These are phyloP conservation scores for Rhagonycha lutea DNA, from an alignment of 2,888 invertebrate genomes.

Conservation along the genomic window DNA sequence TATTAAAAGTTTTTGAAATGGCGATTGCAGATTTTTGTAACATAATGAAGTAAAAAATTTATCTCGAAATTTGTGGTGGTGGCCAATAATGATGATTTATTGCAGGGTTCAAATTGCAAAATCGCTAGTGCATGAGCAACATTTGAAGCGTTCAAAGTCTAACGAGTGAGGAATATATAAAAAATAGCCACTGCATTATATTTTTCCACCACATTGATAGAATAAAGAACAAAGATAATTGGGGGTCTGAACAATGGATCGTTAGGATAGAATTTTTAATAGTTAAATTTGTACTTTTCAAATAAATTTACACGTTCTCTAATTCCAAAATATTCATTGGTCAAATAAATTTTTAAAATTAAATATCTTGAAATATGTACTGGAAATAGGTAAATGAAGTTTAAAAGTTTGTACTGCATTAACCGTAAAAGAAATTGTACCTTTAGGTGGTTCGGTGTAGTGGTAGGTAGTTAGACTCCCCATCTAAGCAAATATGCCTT, in stretches of 20 bases:
- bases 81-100: constrained; percentile 66
- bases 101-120: constrained; percentile 62
- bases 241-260: constrained; percentile 17
- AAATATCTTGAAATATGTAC: background rate
- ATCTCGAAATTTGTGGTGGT: constrained; percentile 37
- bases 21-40: background rate
- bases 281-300: background rate
- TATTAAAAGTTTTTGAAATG: background rate
- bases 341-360: background rate
- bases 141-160: constrained; percentile 55
- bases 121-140: constrained; percentile 61
- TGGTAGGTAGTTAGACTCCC: too few relatives aligned
- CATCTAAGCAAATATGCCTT: too few relatives aligned
- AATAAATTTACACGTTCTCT: background rate
- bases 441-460: too few relatives aligned
- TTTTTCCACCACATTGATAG: constrained; percentile 50
- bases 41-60: background rate
- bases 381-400: background rate
- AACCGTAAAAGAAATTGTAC: too few relatives aligned
- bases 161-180: constrained; percentile 51
- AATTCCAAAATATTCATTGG: background rate
- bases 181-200: constrained; percentile 52
- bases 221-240: constrained; percentile 35
- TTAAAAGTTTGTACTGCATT: too few relatives aligned
- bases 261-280: constrained; percentile 7